A percentile compares a stretch with the other conserved stretches of the same genome.
phyloP scores from a whole-genome alignment of 2,797 vertebrate genomes.

The Pagetopsis macropterus region DNA sequence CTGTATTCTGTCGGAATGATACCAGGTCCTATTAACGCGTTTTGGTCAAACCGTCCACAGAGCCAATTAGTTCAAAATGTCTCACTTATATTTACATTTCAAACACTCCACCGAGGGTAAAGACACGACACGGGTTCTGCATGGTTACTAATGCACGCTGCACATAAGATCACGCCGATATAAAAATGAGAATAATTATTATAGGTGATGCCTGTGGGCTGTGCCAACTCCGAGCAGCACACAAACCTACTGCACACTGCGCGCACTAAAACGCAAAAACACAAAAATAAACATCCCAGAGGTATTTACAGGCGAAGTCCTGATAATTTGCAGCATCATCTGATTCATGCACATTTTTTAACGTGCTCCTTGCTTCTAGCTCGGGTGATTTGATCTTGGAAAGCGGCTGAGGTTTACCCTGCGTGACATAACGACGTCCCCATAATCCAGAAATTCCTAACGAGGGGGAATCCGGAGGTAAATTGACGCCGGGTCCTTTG shows the following conservation, averaged over 20 bases:
- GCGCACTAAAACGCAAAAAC: slow-evolving; percentile 41
- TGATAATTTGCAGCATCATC: slow-evolving; percentile 33
- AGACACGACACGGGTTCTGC: slow-evolving; percentile 8
- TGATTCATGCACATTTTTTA: slow-evolving; percentile 25
- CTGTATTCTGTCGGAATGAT: slow-evolving; percentile 26
- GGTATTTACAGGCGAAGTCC: slow-evolving; percentile 41
- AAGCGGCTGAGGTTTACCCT: slow-evolving; percentile 59
- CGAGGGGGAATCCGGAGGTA: slow-evolving; percentile 31
- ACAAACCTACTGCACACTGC: slow-evolving; percentile 45
- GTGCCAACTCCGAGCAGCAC: slow-evolving; percentile 55
- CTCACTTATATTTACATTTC: slow-evolving; percentile 15
- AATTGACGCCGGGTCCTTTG: slow-evolving; percentile 45
- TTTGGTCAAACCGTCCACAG: slow-evolving; percentile 28
- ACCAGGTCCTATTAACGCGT: slow-evolving; percentile 49
- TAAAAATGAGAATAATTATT: slow-evolving; percentile 26
- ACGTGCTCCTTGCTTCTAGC: slow-evolving; percentile 29
- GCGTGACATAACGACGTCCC: slow-evolving; percentile 53
- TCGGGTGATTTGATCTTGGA: slow-evolving; percentile 53
- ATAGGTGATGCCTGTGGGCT: slow-evolving; percentile 42
- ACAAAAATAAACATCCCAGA: slow-evolving; percentile 45
- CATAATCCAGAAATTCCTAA: slow-evolving; percentile 61
- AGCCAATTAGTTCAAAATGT: slow-evolving; percentile 49
- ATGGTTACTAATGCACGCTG: slow-evolving; percentile 13
- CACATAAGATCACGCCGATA: slow-evolving; percentile 24
- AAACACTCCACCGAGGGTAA: slow-evolving; percentile 3